Evolutionary conservation across 1,140 invertebrate species (phyloP).

Genomic region (Mercenaria mercenaria): DNA sequence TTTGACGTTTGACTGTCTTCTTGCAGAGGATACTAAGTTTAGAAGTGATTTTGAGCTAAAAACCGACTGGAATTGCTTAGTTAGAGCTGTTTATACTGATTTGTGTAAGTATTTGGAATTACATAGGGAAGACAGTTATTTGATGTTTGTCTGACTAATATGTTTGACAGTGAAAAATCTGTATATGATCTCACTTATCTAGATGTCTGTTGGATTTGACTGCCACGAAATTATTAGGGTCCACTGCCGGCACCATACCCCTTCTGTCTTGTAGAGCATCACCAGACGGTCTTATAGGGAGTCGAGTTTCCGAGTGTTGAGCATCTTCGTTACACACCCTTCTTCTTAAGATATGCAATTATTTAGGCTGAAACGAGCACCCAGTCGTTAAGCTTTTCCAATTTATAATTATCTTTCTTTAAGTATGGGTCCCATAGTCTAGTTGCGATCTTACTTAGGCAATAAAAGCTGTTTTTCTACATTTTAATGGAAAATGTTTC

Average conservation of each 20-base stretch:
- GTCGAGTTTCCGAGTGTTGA: not conserved
- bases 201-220: too few species aligned
- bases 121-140: too few species aligned
- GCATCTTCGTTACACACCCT: not conserved
- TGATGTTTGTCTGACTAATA: too few species aligned
- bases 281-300: not conserved
- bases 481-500: not conserved
- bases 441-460: not conserved
- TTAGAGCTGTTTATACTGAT: too few species aligned
- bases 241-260: constrained; percentile 31
- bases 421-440: constrained; percentile 28
- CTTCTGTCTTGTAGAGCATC: constrained; percentile 17
- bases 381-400: not conserved
- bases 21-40: too few species aligned
- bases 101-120: too few species aligned
- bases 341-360: not conserved
- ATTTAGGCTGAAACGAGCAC: not conserved
- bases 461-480: constrained; percentile 7
- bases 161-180: too few species aligned
- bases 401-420: constrained; percentile 10
- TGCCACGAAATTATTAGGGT: not conserved
- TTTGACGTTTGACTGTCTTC: too few species aligned
- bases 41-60: too few species aligned
- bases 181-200: too few species aligned
- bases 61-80: too few species aligned